Percentiles rank a stretch among this genome's conserved stretches.
phyloP scores from a whole-genome alignment of 2,797 vertebrate genomes.

The Novumbra hubbsi region DNA sequence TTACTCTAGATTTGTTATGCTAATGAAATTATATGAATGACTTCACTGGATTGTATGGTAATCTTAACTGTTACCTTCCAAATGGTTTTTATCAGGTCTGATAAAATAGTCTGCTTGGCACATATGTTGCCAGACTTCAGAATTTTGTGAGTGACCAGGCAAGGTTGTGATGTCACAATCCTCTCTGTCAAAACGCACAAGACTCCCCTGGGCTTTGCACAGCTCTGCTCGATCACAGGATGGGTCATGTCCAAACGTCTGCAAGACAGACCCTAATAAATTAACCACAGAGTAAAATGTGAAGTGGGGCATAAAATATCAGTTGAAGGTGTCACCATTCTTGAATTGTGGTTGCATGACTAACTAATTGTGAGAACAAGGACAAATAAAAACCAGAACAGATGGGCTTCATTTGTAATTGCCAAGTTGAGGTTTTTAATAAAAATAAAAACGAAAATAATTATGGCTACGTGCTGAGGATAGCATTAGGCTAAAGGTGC shows the following conservation, averaged over 20 bases:
- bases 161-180: constrained; percentile 83
- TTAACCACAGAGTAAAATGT: not conserved
- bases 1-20: not conserved
- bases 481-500: too few relatives aligned
- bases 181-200: constrained; percentile 87
- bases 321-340: too few relatives aligned
- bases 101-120: constrained; percentile 63
- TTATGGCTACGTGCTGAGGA: too few relatives aligned
- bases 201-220: constrained; percentile 71
- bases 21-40: not conserved
- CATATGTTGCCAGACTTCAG: constrained; percentile 74
- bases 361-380: too few relatives aligned
- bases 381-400: too few relatives aligned
- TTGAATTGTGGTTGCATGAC: too few relatives aligned
- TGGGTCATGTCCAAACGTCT: constrained; percentile 85
- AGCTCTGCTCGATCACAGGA: constrained; percentile 81
- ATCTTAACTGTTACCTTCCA: constrained; percentile 75
- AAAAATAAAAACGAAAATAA: too few relatives aligned
- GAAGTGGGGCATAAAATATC: not conserved
- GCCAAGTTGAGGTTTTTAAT: too few relatives aligned
- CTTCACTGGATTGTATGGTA: not conserved
- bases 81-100: constrained; percentile 54
- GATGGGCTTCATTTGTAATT: too few relatives aligned
- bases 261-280: constrained; percentile 30
- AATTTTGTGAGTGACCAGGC: constrained; percentile 80